phyloP scores from a whole-genome alignment of 2,888 invertebrate species.

The Melanostoma mellinum region DNA sequence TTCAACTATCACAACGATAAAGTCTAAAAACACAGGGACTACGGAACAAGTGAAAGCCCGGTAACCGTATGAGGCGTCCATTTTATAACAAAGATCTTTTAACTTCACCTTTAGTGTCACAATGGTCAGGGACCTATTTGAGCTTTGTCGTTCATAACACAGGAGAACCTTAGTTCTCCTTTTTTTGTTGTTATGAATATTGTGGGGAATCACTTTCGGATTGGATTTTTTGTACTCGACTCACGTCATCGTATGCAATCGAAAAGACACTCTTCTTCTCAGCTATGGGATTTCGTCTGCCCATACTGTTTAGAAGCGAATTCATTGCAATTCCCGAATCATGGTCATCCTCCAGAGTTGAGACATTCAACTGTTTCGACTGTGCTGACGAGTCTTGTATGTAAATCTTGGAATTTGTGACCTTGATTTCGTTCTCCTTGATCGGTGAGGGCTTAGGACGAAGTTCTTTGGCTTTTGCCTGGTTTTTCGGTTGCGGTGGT shows the following conservation, averaged over 20 bases:
- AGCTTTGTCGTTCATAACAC: neutral
- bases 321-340: constrained; percentile 92
- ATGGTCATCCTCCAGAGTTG: constrained; percentile 86
- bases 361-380: constrained; percentile 84
- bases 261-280: constrained; percentile 97
- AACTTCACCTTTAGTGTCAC: no score
- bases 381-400: constrained; percentile 78
- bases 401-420: constrained; percentile 79
- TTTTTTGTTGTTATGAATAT: constrained; percentile 78
- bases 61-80: neutral
- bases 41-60: constrained; percentile 10
- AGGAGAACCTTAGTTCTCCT: neutral
- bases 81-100: neutral
- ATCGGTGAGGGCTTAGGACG: constrained; percentile 81
- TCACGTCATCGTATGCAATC: constrained; percentile 94
- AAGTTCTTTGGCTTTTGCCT: constrained; percentile 73
- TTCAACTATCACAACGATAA: constrained; percentile 70
- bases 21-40: constrained; percentile 57
- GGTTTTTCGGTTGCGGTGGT: constrained; percentile 78
- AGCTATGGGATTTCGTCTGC: constrained; percentile 86
- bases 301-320: constrained; percentile 84
- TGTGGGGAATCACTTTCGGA: constrained; percentile 91
- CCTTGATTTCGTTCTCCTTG: constrained; percentile 81
- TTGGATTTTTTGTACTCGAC: constrained; percentile 90
- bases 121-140: no score